phyloP scores from a whole-genome alignment of 2,113 vertebrate species.

The Telmatochromis sp. region DNA sequence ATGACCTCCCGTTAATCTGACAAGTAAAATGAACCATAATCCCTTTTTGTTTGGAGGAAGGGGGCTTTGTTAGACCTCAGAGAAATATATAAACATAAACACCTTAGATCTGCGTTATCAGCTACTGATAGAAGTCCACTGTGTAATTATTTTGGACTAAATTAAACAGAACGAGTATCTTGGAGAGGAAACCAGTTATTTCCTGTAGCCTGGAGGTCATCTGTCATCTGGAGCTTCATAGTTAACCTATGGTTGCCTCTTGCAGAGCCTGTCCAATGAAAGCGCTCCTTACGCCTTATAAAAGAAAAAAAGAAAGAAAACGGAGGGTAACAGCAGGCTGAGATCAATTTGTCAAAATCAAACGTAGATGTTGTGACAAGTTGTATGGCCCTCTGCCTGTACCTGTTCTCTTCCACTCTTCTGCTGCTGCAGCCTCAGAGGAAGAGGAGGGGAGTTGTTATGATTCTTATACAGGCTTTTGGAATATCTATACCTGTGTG shows the following conservation, averaged over 20 bases:
- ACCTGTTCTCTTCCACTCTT: slow-evolving; percentile 17
- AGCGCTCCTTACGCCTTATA: background rate
- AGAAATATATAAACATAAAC: background rate
- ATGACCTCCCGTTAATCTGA: background rate
- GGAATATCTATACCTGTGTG: background rate
- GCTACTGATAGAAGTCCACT: background rate
- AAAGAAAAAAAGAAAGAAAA: background rate
- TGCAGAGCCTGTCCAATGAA: slow-evolving; percentile 2
- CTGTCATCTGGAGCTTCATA: slow-evolving; percentile 23
- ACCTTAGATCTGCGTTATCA: background rate
- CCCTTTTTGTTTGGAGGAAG: background rate
- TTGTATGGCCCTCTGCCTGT: slow-evolving; percentile 30
- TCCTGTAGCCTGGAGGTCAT: slow-evolving; percentile 39
- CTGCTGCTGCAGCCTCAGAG: background rate
- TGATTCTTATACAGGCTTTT: background rate
- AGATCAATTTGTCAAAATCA: slow-evolving; percentile 55
- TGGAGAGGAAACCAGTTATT: slow-evolving; percentile 36
- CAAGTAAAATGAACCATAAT: background rate
- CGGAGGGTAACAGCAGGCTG: background rate
- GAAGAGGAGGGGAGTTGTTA: background rate
- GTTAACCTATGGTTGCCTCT: background rate
- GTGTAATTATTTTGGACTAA: slow-evolving; percentile 41
- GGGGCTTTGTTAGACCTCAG: background rate
- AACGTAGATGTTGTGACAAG: slow-evolving; percentile 45
- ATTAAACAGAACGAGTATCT: slow-evolving; percentile 38